Evolutionary conservation across 2,113 vertebrate genomes (phyloP).

Genomic region (Daubentonia madagascariensis): DNA sequence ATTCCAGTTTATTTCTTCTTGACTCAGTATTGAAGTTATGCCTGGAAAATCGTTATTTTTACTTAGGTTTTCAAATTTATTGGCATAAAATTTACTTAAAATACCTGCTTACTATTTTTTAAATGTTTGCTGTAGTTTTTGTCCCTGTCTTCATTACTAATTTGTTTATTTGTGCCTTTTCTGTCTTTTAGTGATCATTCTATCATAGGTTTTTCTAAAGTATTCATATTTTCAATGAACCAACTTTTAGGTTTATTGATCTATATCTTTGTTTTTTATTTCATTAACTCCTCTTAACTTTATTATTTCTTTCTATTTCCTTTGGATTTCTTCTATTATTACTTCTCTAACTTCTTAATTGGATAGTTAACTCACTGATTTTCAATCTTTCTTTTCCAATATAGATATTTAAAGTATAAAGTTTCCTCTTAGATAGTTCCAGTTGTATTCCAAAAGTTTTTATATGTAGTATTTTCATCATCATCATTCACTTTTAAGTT

Average conservation of each 20-base stretch:
- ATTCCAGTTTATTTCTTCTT: background rate
- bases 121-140: background rate
- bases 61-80: background rate
- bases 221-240: background rate
- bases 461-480: background rate
- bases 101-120: background rate
- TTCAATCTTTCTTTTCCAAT: background rate
- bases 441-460: background rate
- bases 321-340: background rate
- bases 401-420: background rate
- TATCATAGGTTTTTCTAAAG: background rate
- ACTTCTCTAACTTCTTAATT: background rate
- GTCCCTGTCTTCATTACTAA: background rate
- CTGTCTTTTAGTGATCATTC: background rate
- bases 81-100: background rate
- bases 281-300: background rate
- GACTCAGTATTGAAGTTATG: background rate
- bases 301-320: background rate
- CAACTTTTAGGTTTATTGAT: background rate
- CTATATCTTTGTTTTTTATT: background rate
- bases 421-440: background rate
- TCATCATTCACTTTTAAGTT: background rate
- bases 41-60: background rate
- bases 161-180: background rate
- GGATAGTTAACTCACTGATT: background rate